A percentile compares a stretch with the other conserved stretches of the same genome.
Evolutionary conservation across 2,113 vertebrate genomes (phyloP).

Genomic region (Mormyrus iriodes): DNA sequence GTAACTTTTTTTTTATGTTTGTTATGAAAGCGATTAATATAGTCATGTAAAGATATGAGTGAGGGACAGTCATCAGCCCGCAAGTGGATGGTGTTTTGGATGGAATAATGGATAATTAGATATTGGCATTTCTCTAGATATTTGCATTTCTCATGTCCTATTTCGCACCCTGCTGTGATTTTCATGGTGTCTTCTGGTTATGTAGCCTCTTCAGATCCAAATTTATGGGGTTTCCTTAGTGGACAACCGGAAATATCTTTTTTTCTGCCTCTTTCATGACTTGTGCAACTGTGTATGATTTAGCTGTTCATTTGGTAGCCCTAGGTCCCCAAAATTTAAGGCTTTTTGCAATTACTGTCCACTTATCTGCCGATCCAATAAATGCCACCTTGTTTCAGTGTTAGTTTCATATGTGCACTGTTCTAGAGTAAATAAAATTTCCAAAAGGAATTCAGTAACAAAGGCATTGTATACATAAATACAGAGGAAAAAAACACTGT

Average conservation of each 20-base stretch:
- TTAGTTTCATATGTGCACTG: neutral
- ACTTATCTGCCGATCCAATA: neutral
- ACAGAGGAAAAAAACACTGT: neutral
- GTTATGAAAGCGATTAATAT: neutral
- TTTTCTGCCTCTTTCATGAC: neutral
- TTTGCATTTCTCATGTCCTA: neutral
- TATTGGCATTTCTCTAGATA: neutral
- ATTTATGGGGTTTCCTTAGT: neutral
- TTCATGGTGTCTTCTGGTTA: neutral
- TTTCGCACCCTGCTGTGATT: conserved; percentile 2
- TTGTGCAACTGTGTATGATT: neutral
- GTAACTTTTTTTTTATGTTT: neutral
- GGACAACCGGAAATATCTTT: neutral
- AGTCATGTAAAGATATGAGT: neutral
- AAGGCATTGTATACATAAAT: neutral
- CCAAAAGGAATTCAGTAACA: neutral
- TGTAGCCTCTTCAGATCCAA: neutral
- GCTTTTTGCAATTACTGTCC: neutral
- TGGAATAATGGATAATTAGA: conserved; percentile 4
- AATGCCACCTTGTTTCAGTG: neutral
- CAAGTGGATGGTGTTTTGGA: neutral
- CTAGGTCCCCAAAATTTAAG: neutral
- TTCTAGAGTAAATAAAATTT: neutral
- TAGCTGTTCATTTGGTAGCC: neutral
- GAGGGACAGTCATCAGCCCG: neutral